Conservation (phyloP, 2,888 invertebrate species). For the Phlogophora meticulosa region DNA sequence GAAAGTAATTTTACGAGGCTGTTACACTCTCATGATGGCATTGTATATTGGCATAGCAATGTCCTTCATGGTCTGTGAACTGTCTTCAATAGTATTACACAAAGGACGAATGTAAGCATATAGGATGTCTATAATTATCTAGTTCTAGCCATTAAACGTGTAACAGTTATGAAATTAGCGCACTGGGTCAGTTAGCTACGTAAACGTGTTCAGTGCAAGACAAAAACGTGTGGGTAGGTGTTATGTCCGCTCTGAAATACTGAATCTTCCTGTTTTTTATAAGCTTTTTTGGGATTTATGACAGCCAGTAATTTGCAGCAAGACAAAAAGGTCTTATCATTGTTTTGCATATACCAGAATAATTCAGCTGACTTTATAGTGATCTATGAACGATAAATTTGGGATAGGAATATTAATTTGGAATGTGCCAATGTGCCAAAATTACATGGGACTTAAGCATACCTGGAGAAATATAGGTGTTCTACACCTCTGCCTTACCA, state of each 20-base stretch:
- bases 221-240: constrained; percentile 27
- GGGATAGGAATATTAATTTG: background rate
- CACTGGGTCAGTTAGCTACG: constrained; percentile 56
- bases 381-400: background rate
- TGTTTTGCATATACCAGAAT: constrained; percentile 11
- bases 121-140: constrained; percentile 56
- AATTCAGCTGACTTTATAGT: constrained; percentile 4
- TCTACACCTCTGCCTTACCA: too few relatives aligned
- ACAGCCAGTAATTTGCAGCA: constrained; percentile 13
- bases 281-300: constrained; percentile 17
- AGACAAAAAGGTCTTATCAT: background rate
- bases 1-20: too few relatives aligned
- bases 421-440: too few relatives aligned
- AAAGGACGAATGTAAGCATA: constrained; percentile 31
- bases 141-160: constrained; percentile 48
- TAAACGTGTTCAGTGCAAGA: constrained; percentile 31
- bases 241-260: background rate
- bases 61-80: too few relatives aligned
- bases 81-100: constrained; percentile 14
- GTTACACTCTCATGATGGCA: too few relatives aligned
- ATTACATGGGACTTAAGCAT: too few relatives aligned
- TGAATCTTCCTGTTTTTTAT: background rate
- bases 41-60: too few relatives aligned
- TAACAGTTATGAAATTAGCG: constrained; percentile 52
- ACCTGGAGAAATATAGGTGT: too few relatives aligned